Evolutionary conservation across 2,888 invertebrate species (phyloP).

Genomic region (Cerastis leucographa): DNA sequence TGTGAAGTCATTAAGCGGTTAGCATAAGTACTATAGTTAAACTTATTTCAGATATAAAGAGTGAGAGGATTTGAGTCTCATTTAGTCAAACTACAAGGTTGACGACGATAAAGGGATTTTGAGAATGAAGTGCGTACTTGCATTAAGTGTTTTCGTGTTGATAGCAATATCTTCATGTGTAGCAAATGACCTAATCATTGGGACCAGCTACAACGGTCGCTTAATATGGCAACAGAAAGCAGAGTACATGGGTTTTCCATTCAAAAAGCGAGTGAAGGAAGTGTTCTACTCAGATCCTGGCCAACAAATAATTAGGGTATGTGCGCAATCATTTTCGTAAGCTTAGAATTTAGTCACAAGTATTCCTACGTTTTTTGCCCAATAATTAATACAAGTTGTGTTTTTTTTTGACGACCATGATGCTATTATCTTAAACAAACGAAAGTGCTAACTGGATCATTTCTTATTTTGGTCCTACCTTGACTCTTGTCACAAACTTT

Average conservation of each 20-base stretch:
- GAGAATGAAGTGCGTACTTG: constrained; percentile 75
- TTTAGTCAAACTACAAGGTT: constrained; percentile 1
- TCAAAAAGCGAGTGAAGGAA: constrained; percentile 83
- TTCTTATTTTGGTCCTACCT: background rate
- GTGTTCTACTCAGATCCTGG: constrained; percentile 79
- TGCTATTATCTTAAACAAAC: background rate
- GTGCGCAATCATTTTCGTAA: background rate
- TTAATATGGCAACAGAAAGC: constrained; percentile 80
- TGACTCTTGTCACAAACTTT: background rate
- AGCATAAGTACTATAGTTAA: background rate
- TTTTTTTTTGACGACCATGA: constrained; percentile 3
- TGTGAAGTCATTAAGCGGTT: constrained; percentile 19
- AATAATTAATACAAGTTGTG: background rate
- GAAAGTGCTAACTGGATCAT: background rate
- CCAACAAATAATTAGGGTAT: constrained; percentile 71
- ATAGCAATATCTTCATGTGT: constrained; percentile 72
- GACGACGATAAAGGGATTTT: background rate
- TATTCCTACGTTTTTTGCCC: background rate
- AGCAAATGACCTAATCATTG: constrained; percentile 78
- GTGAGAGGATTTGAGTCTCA: background rate
- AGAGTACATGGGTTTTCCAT: constrained; percentile 79
- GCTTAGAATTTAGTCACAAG: background rate
- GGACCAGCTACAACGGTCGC: constrained; percentile 76
- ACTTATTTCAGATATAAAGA: constrained; percentile 10
- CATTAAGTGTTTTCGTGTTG: constrained; percentile 70